phyloP scores from a whole-genome alignment of 2,113 vertebrate genomes.

The Gobio gobio region DNA sequence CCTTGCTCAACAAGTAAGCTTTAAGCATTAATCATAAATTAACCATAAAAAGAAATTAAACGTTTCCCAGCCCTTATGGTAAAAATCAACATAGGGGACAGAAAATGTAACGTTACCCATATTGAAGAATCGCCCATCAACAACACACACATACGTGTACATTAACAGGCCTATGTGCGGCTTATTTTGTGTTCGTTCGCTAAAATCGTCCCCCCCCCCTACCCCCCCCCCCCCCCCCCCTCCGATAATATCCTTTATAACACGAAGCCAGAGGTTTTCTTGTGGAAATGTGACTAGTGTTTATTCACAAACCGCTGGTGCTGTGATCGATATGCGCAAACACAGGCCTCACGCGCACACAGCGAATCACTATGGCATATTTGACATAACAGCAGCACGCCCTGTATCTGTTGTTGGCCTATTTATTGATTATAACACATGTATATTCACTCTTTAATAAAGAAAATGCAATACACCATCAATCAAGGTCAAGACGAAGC shows the following conservation, averaged over 20 bases:
- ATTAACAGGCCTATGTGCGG: not conserved
- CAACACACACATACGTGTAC: not conserved
- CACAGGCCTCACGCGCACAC: slow-evolving; percentile 7
- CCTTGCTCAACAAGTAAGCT: not conserved
- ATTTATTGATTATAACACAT: not conserved
- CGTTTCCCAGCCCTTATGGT: too few species aligned
- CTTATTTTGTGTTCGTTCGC: not conserved
- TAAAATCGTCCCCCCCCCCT: too few species aligned
- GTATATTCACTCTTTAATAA: too few species aligned
- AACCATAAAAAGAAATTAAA: not conserved
- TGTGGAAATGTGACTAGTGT: not conserved
- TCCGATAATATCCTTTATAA: not conserved
- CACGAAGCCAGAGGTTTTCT: not conserved
- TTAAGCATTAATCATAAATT: not conserved
- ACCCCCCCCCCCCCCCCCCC: too few species aligned
- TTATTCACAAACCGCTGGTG: not conserved
- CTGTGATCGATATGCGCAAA: slow-evolving; percentile 30
- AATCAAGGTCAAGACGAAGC: not conserved
- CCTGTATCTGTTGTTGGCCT: not conserved
- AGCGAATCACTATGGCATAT: not conserved
- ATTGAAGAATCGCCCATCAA: not conserved
- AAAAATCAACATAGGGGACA: not conserved
- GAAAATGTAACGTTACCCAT: not conserved
- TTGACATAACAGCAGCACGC: slow-evolving; percentile 11
- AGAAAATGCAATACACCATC: not conserved